These are phyloP conservation scores for Agrilus mali DNA, from an alignment of 2,888 invertebrate species.

Conservation along the genomic window DNA sequence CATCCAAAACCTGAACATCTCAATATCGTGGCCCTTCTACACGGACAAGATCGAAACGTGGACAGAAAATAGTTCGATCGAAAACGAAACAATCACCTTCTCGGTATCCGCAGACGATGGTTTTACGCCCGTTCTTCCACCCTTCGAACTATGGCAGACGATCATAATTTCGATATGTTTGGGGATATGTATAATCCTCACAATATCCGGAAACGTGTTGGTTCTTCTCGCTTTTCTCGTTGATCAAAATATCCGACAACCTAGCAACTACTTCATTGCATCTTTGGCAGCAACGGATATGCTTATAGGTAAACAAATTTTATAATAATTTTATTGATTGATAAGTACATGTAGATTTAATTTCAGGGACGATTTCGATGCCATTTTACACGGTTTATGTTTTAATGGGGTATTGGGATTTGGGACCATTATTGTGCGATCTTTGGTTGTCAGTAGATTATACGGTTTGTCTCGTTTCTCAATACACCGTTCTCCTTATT, in stretches of 20 bases:
- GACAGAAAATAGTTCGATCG: background rate
- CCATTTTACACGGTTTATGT: slow-evolving; percentile 98
- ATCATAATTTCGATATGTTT: slow-evolving; percentile 78
- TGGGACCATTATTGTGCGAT: slow-evolving; percentile 92
- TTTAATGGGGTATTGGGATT: slow-evolving; percentile 91
- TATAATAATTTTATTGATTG: background rate
- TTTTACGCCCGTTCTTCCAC: slow-evolving; percentile 53
- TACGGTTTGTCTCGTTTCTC: slow-evolving; percentile 96
- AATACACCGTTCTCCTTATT: slow-evolving; percentile 96
- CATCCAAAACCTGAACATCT: background rate
- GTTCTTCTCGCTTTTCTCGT: slow-evolving; percentile 91
- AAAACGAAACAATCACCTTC: slow-evolving; percentile 10
- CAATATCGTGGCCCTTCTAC: background rate
- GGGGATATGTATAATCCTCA: slow-evolving; percentile 78
- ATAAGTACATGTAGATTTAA: background rate
- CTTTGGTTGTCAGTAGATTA: slow-evolving; percentile 98
- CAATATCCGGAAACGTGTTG: slow-evolving; percentile 90
- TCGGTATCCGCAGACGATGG: slow-evolving; percentile 17
- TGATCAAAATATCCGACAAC: slow-evolving; percentile 86
- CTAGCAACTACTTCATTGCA: slow-evolving; percentile 98
- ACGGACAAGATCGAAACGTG: background rate
- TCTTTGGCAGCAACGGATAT: slow-evolving; percentile 95
- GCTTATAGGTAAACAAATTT: slow-evolving; percentile 64
- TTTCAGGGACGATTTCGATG: slow-evolving; percentile 87
- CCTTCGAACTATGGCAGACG: slow-evolving; percentile 83